Conservation (phyloP, 2,113 vertebrate species). For the Hydrolagus affinis region DNA sequence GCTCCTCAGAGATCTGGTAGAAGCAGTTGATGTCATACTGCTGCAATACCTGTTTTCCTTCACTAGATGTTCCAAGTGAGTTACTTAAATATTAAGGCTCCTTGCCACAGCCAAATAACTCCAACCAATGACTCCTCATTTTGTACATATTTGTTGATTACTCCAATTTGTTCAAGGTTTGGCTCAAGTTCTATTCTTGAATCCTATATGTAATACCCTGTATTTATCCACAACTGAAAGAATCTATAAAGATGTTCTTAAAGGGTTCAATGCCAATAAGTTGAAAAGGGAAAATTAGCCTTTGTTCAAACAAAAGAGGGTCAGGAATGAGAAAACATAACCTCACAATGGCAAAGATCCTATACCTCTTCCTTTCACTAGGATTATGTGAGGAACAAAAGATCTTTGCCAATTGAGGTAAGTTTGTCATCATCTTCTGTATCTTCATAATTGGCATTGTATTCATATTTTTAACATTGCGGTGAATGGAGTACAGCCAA, state of each 20-base stretch:
- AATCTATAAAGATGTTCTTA: too few species aligned
- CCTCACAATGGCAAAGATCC: background rate
- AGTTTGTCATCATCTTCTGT: background rate
- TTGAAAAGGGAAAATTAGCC: background rate
- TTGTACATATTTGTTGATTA: background rate
- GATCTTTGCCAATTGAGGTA: background rate
- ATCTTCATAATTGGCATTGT: background rate
- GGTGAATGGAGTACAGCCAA: background rate
- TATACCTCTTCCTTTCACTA: background rate
- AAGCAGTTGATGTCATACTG: background rate
- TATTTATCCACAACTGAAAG: too few species aligned
- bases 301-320: background rate
- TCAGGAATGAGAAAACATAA: background rate
- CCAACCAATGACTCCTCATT: background rate
- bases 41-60: constrained; percentile 20
- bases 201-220: too few species aligned
- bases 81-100: background rate
- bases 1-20: background rate
- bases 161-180: too few species aligned
- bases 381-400: background rate
- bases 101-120: background rate
- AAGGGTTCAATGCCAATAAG: background rate
- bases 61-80: constrained; percentile 18
- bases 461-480: background rate
- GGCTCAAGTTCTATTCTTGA: too few species aligned